phyloP scores from a whole-genome alignment of 1,140 invertebrate species.

The Leptonema lineaticorne region DNA sequence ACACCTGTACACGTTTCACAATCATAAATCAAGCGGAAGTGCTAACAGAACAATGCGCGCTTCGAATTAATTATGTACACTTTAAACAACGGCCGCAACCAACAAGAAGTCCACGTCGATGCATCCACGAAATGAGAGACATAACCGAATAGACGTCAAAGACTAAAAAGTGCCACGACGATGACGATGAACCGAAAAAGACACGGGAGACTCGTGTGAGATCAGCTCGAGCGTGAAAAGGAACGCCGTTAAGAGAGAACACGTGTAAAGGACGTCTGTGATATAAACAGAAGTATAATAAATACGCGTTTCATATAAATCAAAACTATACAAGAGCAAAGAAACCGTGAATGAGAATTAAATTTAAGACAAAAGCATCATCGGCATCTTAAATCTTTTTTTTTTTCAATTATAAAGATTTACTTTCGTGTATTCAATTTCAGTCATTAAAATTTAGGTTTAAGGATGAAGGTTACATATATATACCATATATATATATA shows the following conservation, averaged over 20 bases:
- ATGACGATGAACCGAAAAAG: background rate
- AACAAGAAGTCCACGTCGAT: background rate
- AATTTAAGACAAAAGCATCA: no score
- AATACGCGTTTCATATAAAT: no score
- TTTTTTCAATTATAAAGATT: no score
- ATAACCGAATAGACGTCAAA: no score
- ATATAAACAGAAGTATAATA: background rate
- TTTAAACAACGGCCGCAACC: conserved; percentile 14
- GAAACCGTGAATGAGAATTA: no score
- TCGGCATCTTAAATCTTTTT: no score
- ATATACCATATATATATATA: no score
- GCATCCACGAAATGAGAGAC: no score
- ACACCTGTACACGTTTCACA: conserved; percentile 32
- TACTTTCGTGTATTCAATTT: no score
- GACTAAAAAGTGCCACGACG: background rate
- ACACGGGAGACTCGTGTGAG: background rate
- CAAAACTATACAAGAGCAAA: no score
- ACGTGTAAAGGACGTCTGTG: conserved; percentile 1
- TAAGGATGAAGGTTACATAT: no score
- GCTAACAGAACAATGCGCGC: conserved; percentile 35
- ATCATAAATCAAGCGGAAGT: conserved; percentile 30
- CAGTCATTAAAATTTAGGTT: no score
- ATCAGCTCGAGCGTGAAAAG: background rate
- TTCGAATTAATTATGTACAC: conserved; percentile 37
- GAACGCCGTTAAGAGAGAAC: background rate